A percentile compares a stretch with the other conserved stretches of the same genome.
These are phyloP conservation scores for Cardiocondyla obscurior DNA, from an alignment of 1,140 invertebrate genomes.

Conservation along the genomic window DNA sequence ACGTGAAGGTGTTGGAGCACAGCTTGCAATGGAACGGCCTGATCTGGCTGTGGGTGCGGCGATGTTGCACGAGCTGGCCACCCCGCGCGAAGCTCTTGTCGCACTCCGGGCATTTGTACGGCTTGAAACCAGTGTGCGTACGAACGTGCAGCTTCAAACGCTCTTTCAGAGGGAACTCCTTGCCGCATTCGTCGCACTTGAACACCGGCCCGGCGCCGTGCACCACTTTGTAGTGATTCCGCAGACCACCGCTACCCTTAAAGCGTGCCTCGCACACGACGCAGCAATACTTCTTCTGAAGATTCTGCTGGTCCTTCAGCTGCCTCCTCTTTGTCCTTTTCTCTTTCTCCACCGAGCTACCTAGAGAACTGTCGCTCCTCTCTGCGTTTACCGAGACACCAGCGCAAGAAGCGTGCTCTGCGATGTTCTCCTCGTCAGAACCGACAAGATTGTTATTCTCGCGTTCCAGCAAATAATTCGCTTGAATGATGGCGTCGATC, in stretches of 20 bases:
- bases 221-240: constrained; percentile 86
- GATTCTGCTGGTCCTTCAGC: constrained; percentile 9
- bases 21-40: constrained; percentile 90
- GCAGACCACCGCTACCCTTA: constrained; percentile 88
- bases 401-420: constrained; percentile 30
- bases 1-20: constrained; percentile 92
- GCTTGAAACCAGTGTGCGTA: constrained; percentile 93
- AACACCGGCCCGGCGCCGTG: constrained; percentile 85
- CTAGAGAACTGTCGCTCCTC: neutral
- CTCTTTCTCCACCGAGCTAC: neutral
- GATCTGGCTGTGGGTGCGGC: constrained; percentile 92
- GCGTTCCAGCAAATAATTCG: constrained; percentile 74
- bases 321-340: constrained; percentile 14
- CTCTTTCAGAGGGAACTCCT: constrained; percentile 90
- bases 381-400: constrained; percentile 23
- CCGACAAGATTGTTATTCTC: constrained; percentile 77
- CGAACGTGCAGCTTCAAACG: constrained; percentile 90
- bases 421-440: neutral
- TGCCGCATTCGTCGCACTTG: constrained; percentile 88
- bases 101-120: constrained; percentile 93
- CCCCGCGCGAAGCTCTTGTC: constrained; percentile 92
- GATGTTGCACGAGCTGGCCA: constrained; percentile 92
- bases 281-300: constrained; percentile 86
- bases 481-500: constrained; percentile 77
- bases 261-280: constrained; percentile 90